Conservation (phyloP, 2,888 invertebrate genomes). For the Asteroscopus sphinx region DNA sequence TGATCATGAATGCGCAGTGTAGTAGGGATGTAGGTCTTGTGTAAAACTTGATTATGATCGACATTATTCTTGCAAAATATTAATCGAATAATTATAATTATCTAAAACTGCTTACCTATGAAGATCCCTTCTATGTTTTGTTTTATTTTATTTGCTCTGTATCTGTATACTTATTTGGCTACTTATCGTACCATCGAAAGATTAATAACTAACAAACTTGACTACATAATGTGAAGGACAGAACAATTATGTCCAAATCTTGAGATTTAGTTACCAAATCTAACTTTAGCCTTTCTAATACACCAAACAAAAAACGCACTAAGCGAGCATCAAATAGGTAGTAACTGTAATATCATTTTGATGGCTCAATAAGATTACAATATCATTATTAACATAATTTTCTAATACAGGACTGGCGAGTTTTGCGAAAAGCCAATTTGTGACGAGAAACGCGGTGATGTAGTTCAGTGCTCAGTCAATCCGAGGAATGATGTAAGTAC, state of each 20-base stretch:
- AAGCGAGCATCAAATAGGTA: slow-evolving; percentile 1
- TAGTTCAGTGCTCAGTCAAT: slow-evolving; percentile 59
- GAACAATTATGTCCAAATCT: slow-evolving; percentile 1
- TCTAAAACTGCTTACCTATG: too few relatives aligned
- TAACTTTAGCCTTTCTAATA: slow-evolving; percentile 21
- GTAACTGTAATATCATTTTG: slow-evolving; percentile 6
- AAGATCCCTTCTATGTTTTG: too few relatives aligned
- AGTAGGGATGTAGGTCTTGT: slow-evolving; percentile 8
- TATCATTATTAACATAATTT: slow-evolving; percentile 9
- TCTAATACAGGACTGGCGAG: slow-evolving; percentile 65
- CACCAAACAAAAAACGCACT: slow-evolving; percentile 7
- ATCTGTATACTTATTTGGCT: too few relatives aligned
- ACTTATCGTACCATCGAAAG: too few relatives aligned
- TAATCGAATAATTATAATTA: too few relatives aligned
- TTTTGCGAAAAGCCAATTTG: slow-evolving; percentile 63
- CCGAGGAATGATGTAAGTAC: slow-evolving; percentile 68
- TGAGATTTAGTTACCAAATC: slow-evolving; percentile 9
- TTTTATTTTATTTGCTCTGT: too few relatives aligned
- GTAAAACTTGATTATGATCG: not conserved
- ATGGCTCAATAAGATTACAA: slow-evolving; percentile 1
- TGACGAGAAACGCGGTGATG: slow-evolving; percentile 66
- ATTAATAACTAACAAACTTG: too few relatives aligned
- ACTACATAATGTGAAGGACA: slow-evolving; percentile 5
- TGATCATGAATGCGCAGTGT: slow-evolving; percentile 18
- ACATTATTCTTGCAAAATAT: not conserved